Base-by-base conservation (phyloP, 2,797 vertebrate genomes). In the Mycteria americana region DNA sequence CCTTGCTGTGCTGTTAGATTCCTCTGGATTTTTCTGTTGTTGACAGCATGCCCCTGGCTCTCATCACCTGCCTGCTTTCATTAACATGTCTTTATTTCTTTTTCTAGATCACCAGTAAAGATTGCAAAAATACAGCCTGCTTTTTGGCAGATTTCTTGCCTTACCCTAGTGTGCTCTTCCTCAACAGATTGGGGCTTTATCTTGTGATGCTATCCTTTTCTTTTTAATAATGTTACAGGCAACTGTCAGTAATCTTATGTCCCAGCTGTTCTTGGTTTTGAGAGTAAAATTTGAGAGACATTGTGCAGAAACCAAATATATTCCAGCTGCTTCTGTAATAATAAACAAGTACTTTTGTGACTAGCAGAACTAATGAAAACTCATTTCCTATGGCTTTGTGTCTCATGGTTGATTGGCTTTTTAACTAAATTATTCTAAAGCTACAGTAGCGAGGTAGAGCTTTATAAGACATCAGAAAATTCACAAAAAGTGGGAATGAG, bases 361-460 rank as follows among this genome's bases (percentile, higher is more conserved):
- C 82, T 91, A 95, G 96, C 89, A 95, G 93, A 95, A 96, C 81
- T 92, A 96, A 95, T 96, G 88, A 93, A 93, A 94, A 91, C 63
- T 94, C 3, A 0, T 93, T 96, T 96, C 64, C 63, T 89, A 57
- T 93, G 90, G 82, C 93, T 94, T 94, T 91, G 70, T 89, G 63
- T 62, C 85, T 95, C 33, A 88, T 4, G 72, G 88, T 79, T 94
- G 96, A 95, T 85, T 93, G 75, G 3, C 46, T 82, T 95, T 93
- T 89, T 73, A 93, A 93, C 88, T 69, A 89, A 93, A 93, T 91
- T 76, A 62, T 95, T 91, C 72, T 79, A 37, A 88, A 89, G 59
- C 75, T 85, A 73, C 50, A 69, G 46, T 62, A 91, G 59, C 7
- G 39, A 94, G 39, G 13, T 46, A 68, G 25, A 93, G 46, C 46